Evolutionary conservation across 2,113 vertebrate species (phyloP).

Genomic region (Zingel zingel): DNA sequence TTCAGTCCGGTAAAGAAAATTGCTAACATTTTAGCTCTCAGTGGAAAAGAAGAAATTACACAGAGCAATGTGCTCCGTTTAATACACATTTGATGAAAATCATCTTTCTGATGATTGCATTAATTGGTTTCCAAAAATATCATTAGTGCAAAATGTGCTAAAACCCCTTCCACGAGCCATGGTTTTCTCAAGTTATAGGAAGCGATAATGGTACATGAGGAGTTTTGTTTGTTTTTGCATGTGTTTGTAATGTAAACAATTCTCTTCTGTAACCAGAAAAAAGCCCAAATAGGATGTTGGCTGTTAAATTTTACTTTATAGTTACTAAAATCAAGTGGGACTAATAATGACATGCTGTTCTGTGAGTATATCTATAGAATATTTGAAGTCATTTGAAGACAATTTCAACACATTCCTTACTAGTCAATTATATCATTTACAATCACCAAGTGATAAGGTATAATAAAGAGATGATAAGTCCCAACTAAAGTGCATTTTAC

Average conservation of each 20-base stretch:
- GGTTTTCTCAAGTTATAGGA: slow-evolving; percentile 14
- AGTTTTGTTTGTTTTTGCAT: not conserved
- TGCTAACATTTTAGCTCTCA: slow-evolving; percentile 36
- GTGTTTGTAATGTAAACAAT: not conserved
- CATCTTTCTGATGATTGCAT: slow-evolving; percentile 50
- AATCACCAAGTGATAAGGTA: too few relatives aligned
- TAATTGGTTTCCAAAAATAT: slow-evolving; percentile 46
- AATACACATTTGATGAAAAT: slow-evolving; percentile 45
- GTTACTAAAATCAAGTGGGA: not conserved
- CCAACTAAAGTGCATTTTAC: too few relatives aligned
- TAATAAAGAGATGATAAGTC: too few relatives aligned
- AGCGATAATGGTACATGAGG: not conserved
- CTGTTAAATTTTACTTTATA: not conserved
- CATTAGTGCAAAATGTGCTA: slow-evolving; percentile 24
- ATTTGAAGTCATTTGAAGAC: not conserved
- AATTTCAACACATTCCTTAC: not conserved
- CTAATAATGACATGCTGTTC: not conserved
- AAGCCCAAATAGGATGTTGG: too few relatives aligned
- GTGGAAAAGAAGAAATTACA: slow-evolving; percentile 52
- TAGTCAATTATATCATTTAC: too few relatives aligned
- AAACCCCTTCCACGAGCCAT: slow-evolving; percentile 5
- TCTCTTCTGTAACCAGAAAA: not conserved
- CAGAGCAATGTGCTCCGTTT: slow-evolving; percentile 23
- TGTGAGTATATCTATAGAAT: not conserved
- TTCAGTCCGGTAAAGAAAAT: slow-evolving; percentile 55